Base-by-base conservation (phyloP, 1,140 invertebrate species). In the Euschistus heros region DNA sequence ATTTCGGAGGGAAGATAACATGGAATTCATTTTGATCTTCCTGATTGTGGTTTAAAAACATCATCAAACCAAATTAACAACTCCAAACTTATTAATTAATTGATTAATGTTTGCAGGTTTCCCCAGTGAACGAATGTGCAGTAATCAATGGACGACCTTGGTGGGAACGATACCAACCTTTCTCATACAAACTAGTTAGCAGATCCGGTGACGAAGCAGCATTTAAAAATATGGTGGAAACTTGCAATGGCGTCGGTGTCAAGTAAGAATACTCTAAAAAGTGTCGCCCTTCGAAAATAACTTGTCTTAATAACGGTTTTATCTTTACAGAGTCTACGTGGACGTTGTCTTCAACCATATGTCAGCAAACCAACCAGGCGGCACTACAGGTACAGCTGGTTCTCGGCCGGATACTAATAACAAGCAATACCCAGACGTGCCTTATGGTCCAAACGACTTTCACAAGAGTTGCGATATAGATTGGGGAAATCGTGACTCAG, bases 281-380 rank as follows among this genome's bases (percentile, higher is more conserved):
- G 5, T 5, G 18, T 37, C 18, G 30, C 8, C 6, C 7, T 30
- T 3, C 30, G 1, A 42, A 42, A 42, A 20, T 61, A 26, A 59
- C 4, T 0, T 20, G 30, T 13, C 6, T 18, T 5, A 50, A 10
- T 10, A 6, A 37, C 33, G 33, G 7, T 4, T 63, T 62, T 57
- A 66, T 65, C 44, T 72, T 74, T 73, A 27, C 66, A 87, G 88
- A 69, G 88, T 95, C 67, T 93, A 90, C 72, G 88, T 89, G 0
- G 92, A 96, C 75, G 80, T 84, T 0, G 82, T 96, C 2, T 77
- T 94, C 37, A 96, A 96, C 72, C 92, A 96, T 74, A 95, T 95
- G 92, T 83, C 85, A 13, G 87, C 82, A 76, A 81, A 46, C 68
- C 72, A 26, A 66, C 66, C 10, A 17, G 73, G 75, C 0, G 86